Evolutionary conservation across 1,140 invertebrate species (phyloP), one percentile per base, ranked within the genome.

Genomic region (Drosophila orena): DNA sequence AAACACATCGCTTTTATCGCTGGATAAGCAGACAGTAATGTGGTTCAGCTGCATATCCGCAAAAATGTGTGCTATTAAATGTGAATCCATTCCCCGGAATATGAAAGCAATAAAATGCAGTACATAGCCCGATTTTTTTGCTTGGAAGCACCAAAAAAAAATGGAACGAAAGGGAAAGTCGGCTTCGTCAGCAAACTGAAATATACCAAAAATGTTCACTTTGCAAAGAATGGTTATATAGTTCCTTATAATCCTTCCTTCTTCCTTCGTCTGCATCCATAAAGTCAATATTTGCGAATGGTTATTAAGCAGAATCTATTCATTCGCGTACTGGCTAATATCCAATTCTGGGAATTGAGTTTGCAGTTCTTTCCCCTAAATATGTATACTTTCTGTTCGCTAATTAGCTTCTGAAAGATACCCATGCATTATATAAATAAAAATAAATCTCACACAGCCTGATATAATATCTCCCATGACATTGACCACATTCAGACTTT

Each of bases 81-180:
- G 11, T 14, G 8, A 34, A 49, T 17, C 17, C 30, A 20, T 20
- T 27, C 27, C 14, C 15, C 15, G 15, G 10, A 75, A 77, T 73
- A 65, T 66, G 46, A 62, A 34, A 74, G 60, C 64, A 30, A 85
- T 86, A 78, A 81, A 77, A 62, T 73, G 49, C 61, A 80, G 72
- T 38, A 77, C 43, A 58, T 49, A 70, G 27, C 49, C 27, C 34
- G 10, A 56, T 40, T 59, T 61, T 65, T 30, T 42, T 54, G 56
- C 27, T 37, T 11, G n/a, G 27, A 27, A 54, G 58, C 24, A 22
- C 38, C 40, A 71, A 53, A 65, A n/a, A 27, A 56, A 53, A 52
- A 37, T n/a, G 27, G 11, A 20, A 24, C 22, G 44, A 40, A 43
- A 75, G 20, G 15, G 15, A 43, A 56, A 58, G 44, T 44, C 68